Evolutionary conservation across 2,888 invertebrate species (phyloP), one percentile per base, ranked within the genome.

Genomic region (Chaetogeoica ovagalla): DNA sequence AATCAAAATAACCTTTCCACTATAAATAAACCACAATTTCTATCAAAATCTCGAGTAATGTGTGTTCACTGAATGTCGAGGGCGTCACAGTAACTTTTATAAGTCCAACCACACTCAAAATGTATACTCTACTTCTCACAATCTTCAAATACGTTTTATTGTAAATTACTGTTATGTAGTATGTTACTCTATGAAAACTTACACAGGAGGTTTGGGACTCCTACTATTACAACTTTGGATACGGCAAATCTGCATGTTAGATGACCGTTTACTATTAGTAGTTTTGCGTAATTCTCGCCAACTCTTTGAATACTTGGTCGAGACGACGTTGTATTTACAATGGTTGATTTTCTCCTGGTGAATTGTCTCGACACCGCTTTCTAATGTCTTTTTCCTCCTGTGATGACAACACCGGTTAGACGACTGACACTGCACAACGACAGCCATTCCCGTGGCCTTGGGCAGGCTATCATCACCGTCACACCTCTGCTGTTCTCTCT

Each of bases 281-380:
- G 62, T 21, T 55, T 79, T 79, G 9, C 79, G 79, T 9, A 79
- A 19, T 39, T 79, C 79, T 23, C 79, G 52, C 79, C 79, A 79
- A 8, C 55, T 79, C 11, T 79, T 79, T 1, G 62, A 60, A 23
- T 79, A 79, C 19, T 70, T 79, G 3, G 79, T 48, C 15, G 43
- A 13, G 8, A 59, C 52, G 1, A 23, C 21, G 13, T 9, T 57
- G 65, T 63, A 71, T 5, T 55, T 7, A n/a, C 79, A 57, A 19
- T n/a, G 11, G 15, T 39, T 19, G 4, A 69, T 62, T 19, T 69
- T 77, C 7, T 69, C 37, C 3, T 23, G 21, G 23, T 23, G 3
- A n/a, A 52, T 21, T 11, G 9, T 48, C 15, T 74, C 74, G 6
- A 19, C n/a, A n/a, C 70, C 9, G 7, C 9, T 9, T 43, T 9